Base-by-base conservation (phyloP, 2,888 invertebrate species). In the Busseola fusca region DNA sequence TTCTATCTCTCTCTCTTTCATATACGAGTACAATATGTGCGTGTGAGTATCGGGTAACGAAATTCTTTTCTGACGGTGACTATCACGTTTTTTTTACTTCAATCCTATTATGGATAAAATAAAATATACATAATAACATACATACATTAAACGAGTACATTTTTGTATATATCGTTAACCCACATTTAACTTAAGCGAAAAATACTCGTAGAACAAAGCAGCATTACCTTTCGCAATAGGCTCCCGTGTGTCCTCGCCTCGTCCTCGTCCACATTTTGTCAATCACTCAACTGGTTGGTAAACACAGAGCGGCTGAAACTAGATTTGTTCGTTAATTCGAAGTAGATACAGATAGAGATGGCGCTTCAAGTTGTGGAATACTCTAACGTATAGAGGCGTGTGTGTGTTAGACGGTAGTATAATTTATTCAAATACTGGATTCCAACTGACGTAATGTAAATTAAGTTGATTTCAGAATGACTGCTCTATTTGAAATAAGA, bases 301-400 rank as follows among this genome's bases (percentile, higher is more conserved):
- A 86, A 85, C 81, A 82, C 74, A 74, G 73, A 70, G 64, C 60
- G 67, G 68, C 76, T 74, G 78, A 52, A 83, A 80, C 86, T 79
- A 80, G 78, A 80, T 80, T 83, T 83, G 82, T 79, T 74, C 80
- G 80, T 80, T 74, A 81, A 74, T 69, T 73, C 67, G 78, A 74
- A 69, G 65, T 65, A 64, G 34, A 67, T 42, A 66, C 54, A 30
- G 34, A 63, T 56, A 64, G 21, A 56, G 37, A 59, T 16, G 18
- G 25, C 34, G 34, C 25, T 52, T 64, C 63, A 30, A 16, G n/a
- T 16, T 27, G 3, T 10, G 10, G 16, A 40, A 40, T 21, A 21
- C 48, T 21, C n/a, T n/a, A n/a, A 48, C 21, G 9, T 21, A 42
- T 14, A 14, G 42, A 42, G 4, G 12, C 4, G 14, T 42, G 42